phyloP scores from a whole-genome alignment of 2,797 vertebrate species.

The Stomatorhinus walkeri region DNA sequence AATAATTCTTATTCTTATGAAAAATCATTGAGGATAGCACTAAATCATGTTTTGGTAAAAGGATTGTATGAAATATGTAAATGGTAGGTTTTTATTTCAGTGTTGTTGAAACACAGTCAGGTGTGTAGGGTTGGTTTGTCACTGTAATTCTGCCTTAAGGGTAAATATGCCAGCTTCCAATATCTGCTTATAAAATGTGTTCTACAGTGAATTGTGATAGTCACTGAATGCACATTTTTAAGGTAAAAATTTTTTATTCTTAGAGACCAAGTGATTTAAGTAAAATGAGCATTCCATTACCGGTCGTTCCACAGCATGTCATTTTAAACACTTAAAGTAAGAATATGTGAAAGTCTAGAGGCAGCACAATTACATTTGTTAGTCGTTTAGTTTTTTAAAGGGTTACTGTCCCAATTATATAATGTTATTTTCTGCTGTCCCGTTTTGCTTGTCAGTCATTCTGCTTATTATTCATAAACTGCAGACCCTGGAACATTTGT shows the following conservation, averaged over 20 bases:
- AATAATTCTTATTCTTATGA: neutral
- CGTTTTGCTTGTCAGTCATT: conserved; percentile 29
- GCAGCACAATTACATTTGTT: conserved; percentile 53
- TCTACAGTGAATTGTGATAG: conserved; percentile 29
- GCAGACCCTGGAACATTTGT: conserved; percentile 39
- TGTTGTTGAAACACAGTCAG: neutral
- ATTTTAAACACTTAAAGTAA: conserved; percentile 55
- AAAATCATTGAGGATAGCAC: neutral
- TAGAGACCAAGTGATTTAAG: conserved; percentile 59
- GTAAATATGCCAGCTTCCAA: neutral
- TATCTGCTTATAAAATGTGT: neutral
- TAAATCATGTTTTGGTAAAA: neutral
- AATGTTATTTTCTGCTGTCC: conserved; percentile 37
- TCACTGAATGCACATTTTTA: conserved; percentile 38
- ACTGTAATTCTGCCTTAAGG: neutral
- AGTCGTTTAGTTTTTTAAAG: conserved; percentile 48
- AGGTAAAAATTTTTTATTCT: conserved; percentile 62
- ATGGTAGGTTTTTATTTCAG: neutral
- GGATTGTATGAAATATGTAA: neutral
- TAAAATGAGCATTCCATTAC: conserved; percentile 58
- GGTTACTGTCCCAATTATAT: conserved; percentile 50
- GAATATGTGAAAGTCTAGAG: conserved; percentile 62
- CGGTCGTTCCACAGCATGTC: conserved; percentile 47
- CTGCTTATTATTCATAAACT: conserved; percentile 39
- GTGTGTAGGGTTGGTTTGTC: neutral